Conservation (phyloP, 2,888 invertebrate genomes). For the Drosophila antonietae region DNA sequence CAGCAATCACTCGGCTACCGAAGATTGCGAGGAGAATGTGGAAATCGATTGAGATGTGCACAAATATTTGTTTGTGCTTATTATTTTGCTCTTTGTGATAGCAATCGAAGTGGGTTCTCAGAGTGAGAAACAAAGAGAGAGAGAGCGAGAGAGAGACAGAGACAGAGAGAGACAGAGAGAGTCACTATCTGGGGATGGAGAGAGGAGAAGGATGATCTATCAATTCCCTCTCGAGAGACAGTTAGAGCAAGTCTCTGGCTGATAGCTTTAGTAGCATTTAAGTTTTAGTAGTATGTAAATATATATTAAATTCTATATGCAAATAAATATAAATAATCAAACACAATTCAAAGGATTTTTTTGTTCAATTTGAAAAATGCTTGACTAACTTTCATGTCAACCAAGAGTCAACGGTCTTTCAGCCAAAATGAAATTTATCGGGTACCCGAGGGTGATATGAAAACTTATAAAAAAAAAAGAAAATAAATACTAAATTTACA, state of each 20-base stretch:
- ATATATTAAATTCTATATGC: slow-evolving; percentile 15
- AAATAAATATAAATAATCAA: slow-evolving; percentile 21
- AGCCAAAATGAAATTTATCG: background rate
- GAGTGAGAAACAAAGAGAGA: background rate
- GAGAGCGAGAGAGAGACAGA: background rate
- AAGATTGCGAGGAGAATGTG: slow-evolving; percentile 84
- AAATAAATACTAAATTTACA: background rate
- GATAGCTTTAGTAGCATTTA: slow-evolving; percentile 75
- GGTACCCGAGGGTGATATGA: background rate
- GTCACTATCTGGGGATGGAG: background rate
- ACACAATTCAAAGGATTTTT: background rate
- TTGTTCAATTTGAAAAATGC: background rate
- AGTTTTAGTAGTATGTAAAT: slow-evolving; percentile 54
- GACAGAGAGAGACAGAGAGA: background rate
- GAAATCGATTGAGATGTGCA: slow-evolving; percentile 82
- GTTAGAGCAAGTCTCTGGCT: slow-evolving; percentile 18
- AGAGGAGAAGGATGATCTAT: background rate
- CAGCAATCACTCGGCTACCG: slow-evolving; percentile 71
- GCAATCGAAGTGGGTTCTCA: slow-evolving; percentile 38
- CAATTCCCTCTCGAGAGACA: background rate
- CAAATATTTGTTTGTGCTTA: background rate
- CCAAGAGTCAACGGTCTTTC: no score
- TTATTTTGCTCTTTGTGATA: slow-evolving; percentile 62
- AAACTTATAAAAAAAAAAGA: background rate
- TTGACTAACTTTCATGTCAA: background rate